Base-by-base conservation (phyloP, 2,888 invertebrate genomes). In the Aphodius granarius region DNA sequence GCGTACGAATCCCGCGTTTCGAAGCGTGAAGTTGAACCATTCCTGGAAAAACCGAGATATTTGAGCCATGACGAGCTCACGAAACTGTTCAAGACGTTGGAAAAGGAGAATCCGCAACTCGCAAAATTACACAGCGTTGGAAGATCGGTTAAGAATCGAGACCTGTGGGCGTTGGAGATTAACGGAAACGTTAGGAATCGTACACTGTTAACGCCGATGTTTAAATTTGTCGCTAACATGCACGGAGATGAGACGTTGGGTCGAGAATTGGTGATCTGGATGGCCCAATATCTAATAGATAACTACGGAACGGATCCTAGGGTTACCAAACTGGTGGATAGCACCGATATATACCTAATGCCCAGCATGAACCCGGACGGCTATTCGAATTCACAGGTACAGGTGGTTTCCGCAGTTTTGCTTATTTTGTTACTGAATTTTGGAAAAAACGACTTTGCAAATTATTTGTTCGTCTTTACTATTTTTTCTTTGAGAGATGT, bases 301-400 rank as follows among this genome's bases (percentile, higher is more conserved):
- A 94, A 94, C 84, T 95, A 95, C 84, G 92, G 92, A 2, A 91
- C 89, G 75, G 90, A 91, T 81, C 89, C 91, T 0, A 89, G 94
- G 75, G 90, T 98, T 18, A 94, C 95, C 0, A 89, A 89, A 76
- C 87, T 99, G 75, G 91, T 99, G 0, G 93, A 98, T 84, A 89
- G 88, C 3, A 98, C 97, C 0, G 95, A 98, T 84, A 96, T 99
- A 79, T 97, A 94, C 87, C 88, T 99, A 82, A 94, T 99, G 96
- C 98, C 99, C 0, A 95, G 97, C 0, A 92, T 99, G 91, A 99
- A 99, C 89, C 99, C 99, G 62, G 95, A 99, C 90, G 99, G 99
- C 16, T 98, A 93, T 89, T 96, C 95, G 85, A 90, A 89, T 75
- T 94, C 97, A 73, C 84, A 90, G 91, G 95, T 95, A 88, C 70